phyloP scores from a whole-genome alignment of 1,140 invertebrate genomes.

The Drosophila insularis region DNA sequence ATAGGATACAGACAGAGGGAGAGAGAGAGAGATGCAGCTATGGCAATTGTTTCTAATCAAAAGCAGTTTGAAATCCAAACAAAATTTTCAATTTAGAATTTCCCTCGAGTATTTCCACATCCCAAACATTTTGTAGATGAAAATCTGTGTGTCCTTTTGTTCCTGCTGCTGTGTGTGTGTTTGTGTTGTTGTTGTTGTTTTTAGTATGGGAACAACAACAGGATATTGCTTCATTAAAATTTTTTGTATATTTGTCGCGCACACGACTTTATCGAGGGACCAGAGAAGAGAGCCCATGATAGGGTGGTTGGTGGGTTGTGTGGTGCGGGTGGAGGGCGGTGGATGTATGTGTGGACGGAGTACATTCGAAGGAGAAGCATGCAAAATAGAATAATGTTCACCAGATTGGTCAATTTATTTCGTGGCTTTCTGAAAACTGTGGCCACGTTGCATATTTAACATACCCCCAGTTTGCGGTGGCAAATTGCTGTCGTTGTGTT shows the following conservation, averaged over 20 bases:
- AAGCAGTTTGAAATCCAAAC: neutral
- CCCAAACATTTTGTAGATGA: neutral
- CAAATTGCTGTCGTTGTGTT: neutral
- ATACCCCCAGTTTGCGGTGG: constrained; percentile 27
- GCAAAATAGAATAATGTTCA: constrained; percentile 3
- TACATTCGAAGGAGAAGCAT: neutral
- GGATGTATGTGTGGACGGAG: too few species aligned
- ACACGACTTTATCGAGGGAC: neutral
- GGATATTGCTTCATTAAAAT: constrained; percentile 11
- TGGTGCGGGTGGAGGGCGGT: neutral
- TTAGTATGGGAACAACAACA: neutral
- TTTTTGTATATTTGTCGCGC: constrained; percentile 4
- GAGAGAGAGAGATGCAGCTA: neutral
- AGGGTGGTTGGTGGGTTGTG: neutral
- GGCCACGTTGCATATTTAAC: constrained; percentile 52
- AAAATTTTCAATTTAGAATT: constrained; percentile 12
- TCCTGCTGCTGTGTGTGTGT: neutral
- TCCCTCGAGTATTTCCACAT: constrained; percentile 1
- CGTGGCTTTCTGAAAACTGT: constrained; percentile 47
- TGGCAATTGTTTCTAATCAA: neutral
- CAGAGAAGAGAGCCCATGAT: neutral
- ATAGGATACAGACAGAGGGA: too few species aligned
- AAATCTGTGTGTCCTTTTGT: neutral
- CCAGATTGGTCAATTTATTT: constrained; percentile 50
- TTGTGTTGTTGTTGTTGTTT: neutral